A percentile compares a stretch with the other conserved stretches of the same genome.
Evolutionary conservation across 2,797 vertebrate species (phyloP).

Genomic region (Anguilla pacifica): DNA sequence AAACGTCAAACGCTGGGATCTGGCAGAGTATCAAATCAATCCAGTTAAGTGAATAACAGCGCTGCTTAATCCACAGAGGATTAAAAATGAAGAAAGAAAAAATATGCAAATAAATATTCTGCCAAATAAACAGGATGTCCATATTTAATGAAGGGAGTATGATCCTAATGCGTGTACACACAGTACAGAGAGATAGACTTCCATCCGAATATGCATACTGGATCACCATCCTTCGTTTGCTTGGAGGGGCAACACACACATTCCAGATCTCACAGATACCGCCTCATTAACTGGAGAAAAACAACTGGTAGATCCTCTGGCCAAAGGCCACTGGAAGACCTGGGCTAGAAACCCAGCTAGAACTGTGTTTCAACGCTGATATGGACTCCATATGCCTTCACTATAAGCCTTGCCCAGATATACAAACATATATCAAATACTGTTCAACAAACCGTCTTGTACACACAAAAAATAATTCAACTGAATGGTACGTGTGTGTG

Average conservation of each 20-base stretch:
- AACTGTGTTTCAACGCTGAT: not conserved
- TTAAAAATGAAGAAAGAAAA: not conserved
- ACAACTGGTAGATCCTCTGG: not conserved
- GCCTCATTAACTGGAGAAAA: not conserved
- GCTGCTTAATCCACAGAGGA: not conserved
- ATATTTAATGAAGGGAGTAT: not conserved
- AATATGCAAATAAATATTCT: not conserved
- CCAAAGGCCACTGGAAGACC: not conserved
- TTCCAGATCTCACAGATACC: not conserved
- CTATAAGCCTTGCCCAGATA: not conserved
- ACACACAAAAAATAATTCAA: too few relatives aligned
- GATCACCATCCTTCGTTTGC: not conserved
- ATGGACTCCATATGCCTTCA: not conserved
- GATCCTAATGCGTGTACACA: not conserved
- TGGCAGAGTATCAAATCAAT: not conserved
- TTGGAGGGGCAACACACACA: not conserved
- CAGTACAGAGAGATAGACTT: not conserved
- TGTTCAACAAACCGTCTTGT: too few relatives aligned
- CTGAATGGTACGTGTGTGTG: too few relatives aligned
- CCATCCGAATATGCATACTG: too few relatives aligned
- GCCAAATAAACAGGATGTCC: constrained; percentile 9
- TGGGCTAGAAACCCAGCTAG: not conserved
- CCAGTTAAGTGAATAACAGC: not conserved
- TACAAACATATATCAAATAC: too few relatives aligned
- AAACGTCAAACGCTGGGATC: not conserved